phyloP scores from a whole-genome alignment of 1,140 invertebrate genomes.

The Brachionus plicatilis region DNA sequence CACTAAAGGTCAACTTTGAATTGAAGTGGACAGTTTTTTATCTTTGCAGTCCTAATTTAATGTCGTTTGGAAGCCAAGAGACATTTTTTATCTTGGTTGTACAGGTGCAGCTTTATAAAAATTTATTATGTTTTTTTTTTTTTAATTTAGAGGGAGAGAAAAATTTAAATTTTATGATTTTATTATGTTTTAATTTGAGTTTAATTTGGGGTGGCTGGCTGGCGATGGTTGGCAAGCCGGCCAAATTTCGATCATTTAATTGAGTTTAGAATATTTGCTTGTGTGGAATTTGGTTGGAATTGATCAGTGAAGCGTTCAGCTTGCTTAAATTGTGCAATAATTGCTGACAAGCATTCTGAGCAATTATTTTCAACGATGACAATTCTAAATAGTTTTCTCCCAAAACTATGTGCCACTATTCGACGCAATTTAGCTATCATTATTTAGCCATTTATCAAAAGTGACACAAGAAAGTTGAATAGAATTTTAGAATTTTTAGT shows the following conservation, averaged over 20 bases:
- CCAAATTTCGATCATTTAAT: neutral
- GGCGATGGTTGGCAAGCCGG: neutral
- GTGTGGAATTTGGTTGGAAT: neutral
- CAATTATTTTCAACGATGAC: neutral
- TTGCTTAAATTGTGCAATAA: neutral
- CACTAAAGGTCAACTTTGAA: neutral
- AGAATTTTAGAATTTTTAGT: neutral
- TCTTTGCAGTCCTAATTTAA: neutral
- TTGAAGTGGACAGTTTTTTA: neutral
- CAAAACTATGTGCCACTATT: neutral
- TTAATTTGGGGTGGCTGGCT: neutral
- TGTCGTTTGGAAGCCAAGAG: neutral
- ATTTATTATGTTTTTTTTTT: neutral
- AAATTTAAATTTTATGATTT: neutral
- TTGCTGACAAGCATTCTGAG: neutral
- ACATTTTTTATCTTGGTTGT: neutral
- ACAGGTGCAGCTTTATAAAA: neutral
- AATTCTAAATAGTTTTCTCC: neutral
- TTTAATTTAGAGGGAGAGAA: neutral
- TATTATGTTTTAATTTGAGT: neutral
- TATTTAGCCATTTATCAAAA: neutral
- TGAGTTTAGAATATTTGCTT: neutral
- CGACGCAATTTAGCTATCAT: neutral
- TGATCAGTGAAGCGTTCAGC: neutral
- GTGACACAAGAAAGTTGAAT: neutral